Base-by-base conservation (phyloP, 2,888 invertebrate species). In the Kryphioiulus occultus region DNA sequence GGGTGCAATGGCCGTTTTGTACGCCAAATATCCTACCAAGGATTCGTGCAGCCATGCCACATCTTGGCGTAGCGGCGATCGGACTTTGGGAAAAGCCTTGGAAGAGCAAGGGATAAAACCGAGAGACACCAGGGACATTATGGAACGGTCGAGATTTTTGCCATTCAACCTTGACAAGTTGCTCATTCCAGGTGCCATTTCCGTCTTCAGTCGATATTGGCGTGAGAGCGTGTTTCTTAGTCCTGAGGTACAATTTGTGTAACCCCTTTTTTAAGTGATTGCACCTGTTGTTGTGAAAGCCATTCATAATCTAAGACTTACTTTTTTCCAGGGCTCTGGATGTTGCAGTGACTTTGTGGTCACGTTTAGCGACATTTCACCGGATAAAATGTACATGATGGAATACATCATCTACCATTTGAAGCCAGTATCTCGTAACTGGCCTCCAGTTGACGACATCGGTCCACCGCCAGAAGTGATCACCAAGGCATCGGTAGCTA, bases 161-260 rank as follows among this genome's bases (percentile, higher is more conserved):
- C 89, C 90, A 0, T 90, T 90, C 87, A 88, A 89, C 32, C 89
- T 90, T 19, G 89, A 90, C 85, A 90, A 89, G 44, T 89, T 90
- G 86, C 39, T 90, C 10, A 90, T 90, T 83, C 90, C 90, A 9
- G 90, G 90, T 85, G 89, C 89, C 5, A 90, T 90, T 84, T 90
- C 90, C 19, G 87, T 90, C 4, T 90, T 90, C 85, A 90, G 89
- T 86, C 89, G 89, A 12, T 90, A 90, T 68, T 90, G 90, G 90
- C 89, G 89, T 53, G 88, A 90, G 59, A 90, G 90, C 89, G 89
- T 90, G 7, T 90, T 89, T 87, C 68, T 90, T 47, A 89, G 89
- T 88, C 88, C 88, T 26, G 89, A 90, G 89, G 90, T 90, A 89
- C 10, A 7, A 35, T 35, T n/a, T 35, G 35, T 7, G 3, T 4